A percentile compares a stretch with the other conserved stretches of the same genome.
Evolutionary conservation across 2,797 vertebrate species (phyloP).

Genomic region (Phoeniculus purpureus): DNA sequence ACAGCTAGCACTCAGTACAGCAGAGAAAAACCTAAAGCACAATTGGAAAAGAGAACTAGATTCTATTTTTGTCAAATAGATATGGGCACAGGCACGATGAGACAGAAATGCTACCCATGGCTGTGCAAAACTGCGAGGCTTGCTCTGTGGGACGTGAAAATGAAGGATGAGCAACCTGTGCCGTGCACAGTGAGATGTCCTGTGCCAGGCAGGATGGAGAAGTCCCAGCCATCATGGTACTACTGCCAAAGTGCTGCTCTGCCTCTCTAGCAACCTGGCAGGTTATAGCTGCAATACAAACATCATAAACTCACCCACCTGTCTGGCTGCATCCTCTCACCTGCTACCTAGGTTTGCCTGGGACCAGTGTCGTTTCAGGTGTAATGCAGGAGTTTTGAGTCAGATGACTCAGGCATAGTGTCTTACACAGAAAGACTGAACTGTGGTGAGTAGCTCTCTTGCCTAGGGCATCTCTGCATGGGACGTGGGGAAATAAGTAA

Average conservation of each 20-base stretch:
- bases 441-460: background rate
- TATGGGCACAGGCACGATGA: background rate
- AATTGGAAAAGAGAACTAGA: background rate
- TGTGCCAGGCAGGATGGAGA: background rate
- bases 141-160: background rate
- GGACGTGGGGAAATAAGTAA: background rate
- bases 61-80: background rate
- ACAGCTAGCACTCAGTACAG: background rate
- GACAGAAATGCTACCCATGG: background rate
- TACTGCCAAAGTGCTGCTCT: background rate
- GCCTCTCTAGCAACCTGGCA: background rate
- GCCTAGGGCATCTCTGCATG: background rate
- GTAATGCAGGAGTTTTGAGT: background rate
- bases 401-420: fast-evolving
- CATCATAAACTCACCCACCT: background rate
- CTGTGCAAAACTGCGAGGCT: background rate
- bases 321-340: background rate
- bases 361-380: background rate
- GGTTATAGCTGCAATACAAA: background rate
- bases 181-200: background rate
- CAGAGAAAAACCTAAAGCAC: background rate
- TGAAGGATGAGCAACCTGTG: background rate
- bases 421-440: background rate
- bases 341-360: background rate
- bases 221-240: background rate